phyloP scores from a whole-genome alignment of 2,797 vertebrate genomes.

The Halcyon leucocephala region DNA sequence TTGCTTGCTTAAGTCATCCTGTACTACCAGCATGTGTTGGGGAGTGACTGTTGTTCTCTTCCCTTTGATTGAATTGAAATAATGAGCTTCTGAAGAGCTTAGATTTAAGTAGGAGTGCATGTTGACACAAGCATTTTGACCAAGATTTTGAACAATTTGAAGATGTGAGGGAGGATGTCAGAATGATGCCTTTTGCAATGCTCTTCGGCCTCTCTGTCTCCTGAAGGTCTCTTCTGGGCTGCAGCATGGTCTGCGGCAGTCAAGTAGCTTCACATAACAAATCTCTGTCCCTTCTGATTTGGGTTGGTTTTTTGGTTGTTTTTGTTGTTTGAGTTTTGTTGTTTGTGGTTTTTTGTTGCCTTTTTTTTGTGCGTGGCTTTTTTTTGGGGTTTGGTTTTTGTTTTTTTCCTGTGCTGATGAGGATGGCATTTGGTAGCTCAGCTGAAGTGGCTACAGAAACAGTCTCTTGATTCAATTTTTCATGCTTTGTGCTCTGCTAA shows the following conservation, averaged over 20 bases:
- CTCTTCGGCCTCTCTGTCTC: background rate
- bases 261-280: background rate
- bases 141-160: background rate
- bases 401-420: background rate
- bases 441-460: slow-evolving; percentile 3
- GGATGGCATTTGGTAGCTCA: background rate
- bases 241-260: background rate
- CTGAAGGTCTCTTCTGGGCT: background rate
- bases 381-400: rapidly evolving
- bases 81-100: background rate
- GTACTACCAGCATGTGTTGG: rapidly evolving
- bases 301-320: too few species aligned
- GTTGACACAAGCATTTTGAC: background rate
- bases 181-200: rapidly evolving
- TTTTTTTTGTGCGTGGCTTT: too few species aligned
- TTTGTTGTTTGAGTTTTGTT: too few species aligned
- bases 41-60: background rate
- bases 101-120: background rate
- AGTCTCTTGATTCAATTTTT: slow-evolving; percentile 33
- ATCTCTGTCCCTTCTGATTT: background rate
- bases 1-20: background rate
- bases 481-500: slow-evolving; percentile 11
- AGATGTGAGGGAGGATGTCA: background rate
- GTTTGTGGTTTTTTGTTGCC: too few species aligned
- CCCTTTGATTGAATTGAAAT: background rate